These are phyloP conservation scores for Myxocyprinus asiaticus DNA, from an alignment of 2,113 vertebrate genomes.

Conservation along the genomic window DNA sequence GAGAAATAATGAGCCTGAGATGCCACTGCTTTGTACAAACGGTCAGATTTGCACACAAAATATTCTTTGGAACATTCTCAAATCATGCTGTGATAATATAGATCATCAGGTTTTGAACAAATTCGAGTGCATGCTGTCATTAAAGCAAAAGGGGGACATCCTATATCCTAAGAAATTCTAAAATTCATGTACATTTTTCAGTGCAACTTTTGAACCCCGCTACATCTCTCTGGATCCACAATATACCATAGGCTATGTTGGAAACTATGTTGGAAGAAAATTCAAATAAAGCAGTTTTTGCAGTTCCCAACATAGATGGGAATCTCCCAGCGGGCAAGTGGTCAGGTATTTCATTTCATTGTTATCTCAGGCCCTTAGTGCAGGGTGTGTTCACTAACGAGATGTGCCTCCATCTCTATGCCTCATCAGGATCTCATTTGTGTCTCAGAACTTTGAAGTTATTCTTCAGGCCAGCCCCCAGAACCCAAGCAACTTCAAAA, in stretches of 20 bases:
- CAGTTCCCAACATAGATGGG: slow-evolving; percentile 2
- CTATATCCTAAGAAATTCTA: too few relatives aligned
- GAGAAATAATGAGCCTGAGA: too few relatives aligned
- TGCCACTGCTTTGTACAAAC: too few relatives aligned
- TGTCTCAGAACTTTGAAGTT: slow-evolving; percentile 48
- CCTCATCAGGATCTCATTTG: slow-evolving; percentile 51
- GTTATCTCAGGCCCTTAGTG: slow-evolving; percentile 11
- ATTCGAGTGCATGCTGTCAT: too few relatives aligned
- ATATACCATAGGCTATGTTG: not conserved
- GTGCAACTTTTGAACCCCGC: too few relatives aligned
- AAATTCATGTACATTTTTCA: too few relatives aligned
- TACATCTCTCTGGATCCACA: not conserved
- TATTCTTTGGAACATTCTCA: too few relatives aligned
- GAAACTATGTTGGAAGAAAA: not conserved
- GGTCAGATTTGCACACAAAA: too few relatives aligned
- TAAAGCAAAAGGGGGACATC: too few relatives aligned
- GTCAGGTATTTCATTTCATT: slow-evolving; percentile 26
- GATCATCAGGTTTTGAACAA: too few relatives aligned
- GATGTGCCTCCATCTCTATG: slow-evolving; percentile 18
- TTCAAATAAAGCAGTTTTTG: not conserved
- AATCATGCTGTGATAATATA: too few relatives aligned
- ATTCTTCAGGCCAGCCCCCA: slow-evolving; percentile 51
- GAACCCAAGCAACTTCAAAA: slow-evolving; percentile 48
- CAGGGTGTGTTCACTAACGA: slow-evolving; percentile 36
- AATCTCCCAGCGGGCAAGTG: not conserved